phyloP scores from a whole-genome alignment of 2,797 vertebrate species.

The Melanotaenia pygmaea region DNA sequence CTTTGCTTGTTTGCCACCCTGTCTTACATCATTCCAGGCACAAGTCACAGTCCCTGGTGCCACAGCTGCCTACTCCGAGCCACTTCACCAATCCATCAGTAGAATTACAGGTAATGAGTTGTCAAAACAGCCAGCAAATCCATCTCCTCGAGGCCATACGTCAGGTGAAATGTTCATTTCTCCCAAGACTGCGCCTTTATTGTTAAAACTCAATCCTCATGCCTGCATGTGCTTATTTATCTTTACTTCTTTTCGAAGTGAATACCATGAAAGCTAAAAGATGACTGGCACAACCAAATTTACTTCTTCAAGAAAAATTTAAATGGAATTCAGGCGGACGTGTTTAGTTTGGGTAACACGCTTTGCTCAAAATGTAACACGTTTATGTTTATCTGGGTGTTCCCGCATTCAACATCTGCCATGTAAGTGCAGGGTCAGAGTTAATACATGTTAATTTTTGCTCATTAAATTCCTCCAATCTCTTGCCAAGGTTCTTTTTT shows the following conservation, averaged over 20 bases:
- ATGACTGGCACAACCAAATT: background rate
- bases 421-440: conserved; percentile 84
- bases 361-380: conserved; percentile 16
- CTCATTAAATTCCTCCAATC: conserved; percentile 87
- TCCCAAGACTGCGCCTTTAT: conserved; percentile 56
- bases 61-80: conserved; percentile 67
- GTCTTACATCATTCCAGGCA: conserved; percentile 79
- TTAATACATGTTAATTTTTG: conserved; percentile 92
- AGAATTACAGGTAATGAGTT: conserved; percentile 88
- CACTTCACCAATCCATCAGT: conserved; percentile 78
- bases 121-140: conserved; percentile 78
- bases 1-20: conserved; percentile 68
- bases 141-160: conserved; percentile 74
- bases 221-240: conserved; percentile 4
- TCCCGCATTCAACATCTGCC: conserved; percentile 80
- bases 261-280: background rate
- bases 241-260: conserved; percentile 3
- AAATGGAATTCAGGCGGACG: background rate
- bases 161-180: conserved; percentile 58
- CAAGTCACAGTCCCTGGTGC: conserved; percentile 65
- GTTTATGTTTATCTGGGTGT: conserved; percentile 53
- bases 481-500: conserved; percentile 84
- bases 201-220: conserved; percentile 44
- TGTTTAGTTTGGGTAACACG: background rate
- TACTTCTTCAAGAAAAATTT: conserved; percentile 16